Evolutionary conservation across 2,797 vertebrate species (phyloP).

Genomic region (Lithobates sylvaticus): DNA sequence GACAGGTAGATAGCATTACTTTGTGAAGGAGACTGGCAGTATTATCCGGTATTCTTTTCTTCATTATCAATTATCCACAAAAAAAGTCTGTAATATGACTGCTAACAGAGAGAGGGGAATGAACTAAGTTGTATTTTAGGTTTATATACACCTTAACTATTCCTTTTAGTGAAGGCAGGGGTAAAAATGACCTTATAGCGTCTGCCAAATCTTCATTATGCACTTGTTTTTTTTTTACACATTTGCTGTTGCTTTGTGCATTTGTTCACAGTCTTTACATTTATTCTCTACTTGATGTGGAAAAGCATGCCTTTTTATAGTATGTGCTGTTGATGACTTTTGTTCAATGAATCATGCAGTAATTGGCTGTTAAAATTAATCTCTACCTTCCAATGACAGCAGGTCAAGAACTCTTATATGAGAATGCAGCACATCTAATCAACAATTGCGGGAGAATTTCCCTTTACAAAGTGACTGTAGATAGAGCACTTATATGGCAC

Average conservation of each 20-base stretch:
- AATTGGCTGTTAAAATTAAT: slow-evolving; percentile 13
- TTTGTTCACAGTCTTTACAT: background rate
- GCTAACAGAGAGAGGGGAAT: too few species aligned
- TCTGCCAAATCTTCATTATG: background rate
- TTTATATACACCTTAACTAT: too few species aligned
- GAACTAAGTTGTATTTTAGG: too few species aligned
- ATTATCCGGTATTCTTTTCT: too few species aligned
- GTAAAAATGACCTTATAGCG: background rate
- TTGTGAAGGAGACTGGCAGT: too few species aligned
- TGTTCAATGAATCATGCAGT: slow-evolving; percentile 7
- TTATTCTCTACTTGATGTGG: background rate
- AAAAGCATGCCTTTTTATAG: background rate
- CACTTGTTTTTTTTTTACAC: background rate
- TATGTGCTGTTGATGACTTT: background rate
- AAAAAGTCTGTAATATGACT: too few species aligned
- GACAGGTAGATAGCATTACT: too few species aligned
- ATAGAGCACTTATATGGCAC: background rate
- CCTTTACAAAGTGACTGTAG: background rate
- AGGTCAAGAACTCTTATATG: slow-evolving; percentile 2
- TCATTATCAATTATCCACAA: too few species aligned
- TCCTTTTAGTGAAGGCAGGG: background rate
- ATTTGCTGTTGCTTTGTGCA: background rate
- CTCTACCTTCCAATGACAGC: slow-evolving; percentile 9
- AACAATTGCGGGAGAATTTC: background rate
- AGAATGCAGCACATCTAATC: slow-evolving; percentile 4